Percentiles rank a stretch among this genome's conserved stretches.
Evolutionary conservation across 2,888 invertebrate genomes (phyloP).

Genomic region (Argyresthia goedartella): DNA sequence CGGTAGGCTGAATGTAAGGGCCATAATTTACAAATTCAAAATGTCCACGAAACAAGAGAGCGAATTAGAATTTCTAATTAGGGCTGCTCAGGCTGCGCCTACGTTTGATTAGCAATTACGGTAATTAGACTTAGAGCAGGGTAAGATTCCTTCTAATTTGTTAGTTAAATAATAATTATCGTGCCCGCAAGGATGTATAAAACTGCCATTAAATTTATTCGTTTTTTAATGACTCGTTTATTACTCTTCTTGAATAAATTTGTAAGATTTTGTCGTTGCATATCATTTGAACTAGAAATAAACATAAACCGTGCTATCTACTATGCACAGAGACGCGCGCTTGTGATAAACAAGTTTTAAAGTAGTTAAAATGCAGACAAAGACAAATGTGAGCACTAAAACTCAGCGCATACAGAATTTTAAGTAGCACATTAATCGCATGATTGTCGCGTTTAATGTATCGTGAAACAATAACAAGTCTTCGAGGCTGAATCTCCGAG

Average conservation of each 20-base stretch:
- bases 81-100: constrained; percentile 46
- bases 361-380: no score
- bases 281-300: no score
- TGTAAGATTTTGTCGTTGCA: no score
- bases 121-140: constrained; percentile 66
- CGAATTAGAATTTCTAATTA: constrained; percentile 70
- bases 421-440: constrained; percentile 25
- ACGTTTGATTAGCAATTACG: constrained; percentile 71
- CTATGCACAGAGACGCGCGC: no score
- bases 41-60: constrained; percentile 65
- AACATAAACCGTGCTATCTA: no score
- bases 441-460: constrained; percentile 43
- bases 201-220: not conserved
- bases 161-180: constrained; percentile 60
- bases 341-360: no score
- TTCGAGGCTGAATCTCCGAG: constrained; percentile 7
- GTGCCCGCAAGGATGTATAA: constrained; percentile 29
- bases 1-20: constrained; percentile 41
- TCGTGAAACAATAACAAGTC: constrained; percentile 27
- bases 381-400: not conserved
- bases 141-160: constrained; percentile 67
- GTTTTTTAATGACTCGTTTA: no score
- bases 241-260: no score
- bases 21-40: constrained; percentile 68
- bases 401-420: not conserved